Evolutionary conservation across 2,888 invertebrate species (phyloP), one percentile per base, ranked within the genome.

Genomic region (Folsomia candida): DNA sequence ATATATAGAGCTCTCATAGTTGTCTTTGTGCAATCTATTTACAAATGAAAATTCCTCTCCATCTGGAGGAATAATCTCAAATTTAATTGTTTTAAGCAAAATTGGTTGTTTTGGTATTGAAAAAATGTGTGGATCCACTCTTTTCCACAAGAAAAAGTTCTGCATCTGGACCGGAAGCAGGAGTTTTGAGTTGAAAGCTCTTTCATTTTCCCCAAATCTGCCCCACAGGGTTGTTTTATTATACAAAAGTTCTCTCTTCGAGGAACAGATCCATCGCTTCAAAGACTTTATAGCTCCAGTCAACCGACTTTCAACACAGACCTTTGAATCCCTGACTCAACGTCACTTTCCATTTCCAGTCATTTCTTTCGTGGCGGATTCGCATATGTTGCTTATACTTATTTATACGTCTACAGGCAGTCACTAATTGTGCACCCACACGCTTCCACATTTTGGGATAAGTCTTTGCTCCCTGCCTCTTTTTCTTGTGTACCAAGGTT

Each of bases 81-180:
- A 37, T 37, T 37, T 37, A 54, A 54, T 54, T 54, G n/a, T 54
- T 54, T 54, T 54, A 54, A 54, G 22, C 54, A 54, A 54, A 54
- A 54, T 37, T 37, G 37, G 37, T 37, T 37, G 37, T 37, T 37
- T 37, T 57, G 57, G 25, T 47, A 71, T 71, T 71, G 71, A 60
- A 71, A 71, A 71, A 67, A 47, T 65, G 64, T 70, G 61, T 71
- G 70, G 68, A 71, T 67, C 51, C 28, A 22, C 22, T n/a, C 4
- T 2, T 37, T 64, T 4, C 37, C 24, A 28, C n/a, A 57, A 4
- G 57, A 20, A 22, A 58, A 11, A 26, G 22, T 54, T 51, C 67
- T 75, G 75, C 78, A 78, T 78, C 76, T 78, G 78, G 78, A 79
- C 79, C 79, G 79, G 79, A 79, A 79, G 75, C 75, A 70, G 71